Evolutionary conservation across 2,113 vertebrate species (phyloP).

Genomic region (Glaucidium brasilianum): DNA sequence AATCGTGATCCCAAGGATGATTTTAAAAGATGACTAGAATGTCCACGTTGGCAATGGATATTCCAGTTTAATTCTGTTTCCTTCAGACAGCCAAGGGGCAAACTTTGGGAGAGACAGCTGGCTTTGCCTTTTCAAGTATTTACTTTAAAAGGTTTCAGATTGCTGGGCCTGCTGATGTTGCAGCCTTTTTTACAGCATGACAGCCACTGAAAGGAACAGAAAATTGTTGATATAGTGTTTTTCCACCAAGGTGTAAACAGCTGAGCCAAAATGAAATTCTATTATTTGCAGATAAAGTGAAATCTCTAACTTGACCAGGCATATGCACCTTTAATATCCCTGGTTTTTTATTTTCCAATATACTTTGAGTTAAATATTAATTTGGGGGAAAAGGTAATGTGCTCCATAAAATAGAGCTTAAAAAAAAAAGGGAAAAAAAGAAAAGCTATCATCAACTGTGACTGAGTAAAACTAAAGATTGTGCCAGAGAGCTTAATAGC

Average conservation of each 20-base stretch:
- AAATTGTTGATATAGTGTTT: neutral
- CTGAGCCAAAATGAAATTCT: neutral
- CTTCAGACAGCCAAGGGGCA: neutral
- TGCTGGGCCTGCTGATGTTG: neutral
- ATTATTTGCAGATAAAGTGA: slow-evolving; percentile 19
- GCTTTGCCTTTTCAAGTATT: neutral
- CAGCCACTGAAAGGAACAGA: neutral
- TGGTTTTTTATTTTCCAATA: slow-evolving; percentile 54
- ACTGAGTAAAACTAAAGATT: slow-evolving; percentile 35
- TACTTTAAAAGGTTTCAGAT: neutral
- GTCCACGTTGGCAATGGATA: neutral
- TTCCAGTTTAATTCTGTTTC: neutral
- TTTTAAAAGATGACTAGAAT: neutral
- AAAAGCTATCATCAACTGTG: slow-evolving; percentile 2
- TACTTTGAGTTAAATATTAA: slow-evolving; percentile 65
- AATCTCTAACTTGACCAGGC: neutral
- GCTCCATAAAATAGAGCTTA: slow-evolving; percentile 31
- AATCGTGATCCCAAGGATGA: neutral
- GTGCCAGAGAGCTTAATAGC: slow-evolving; percentile 58
- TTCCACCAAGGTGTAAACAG: neutral
- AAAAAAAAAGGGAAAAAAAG: neutral
- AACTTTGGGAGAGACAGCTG: neutral
- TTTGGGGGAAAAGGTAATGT: slow-evolving; percentile 28
- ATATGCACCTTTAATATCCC: slow-evolving; percentile 24
- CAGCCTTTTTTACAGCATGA: neutral